phyloP scores from a whole-genome alignment of 2,797 vertebrate species.

The Peromyscus nudipes region DNA sequence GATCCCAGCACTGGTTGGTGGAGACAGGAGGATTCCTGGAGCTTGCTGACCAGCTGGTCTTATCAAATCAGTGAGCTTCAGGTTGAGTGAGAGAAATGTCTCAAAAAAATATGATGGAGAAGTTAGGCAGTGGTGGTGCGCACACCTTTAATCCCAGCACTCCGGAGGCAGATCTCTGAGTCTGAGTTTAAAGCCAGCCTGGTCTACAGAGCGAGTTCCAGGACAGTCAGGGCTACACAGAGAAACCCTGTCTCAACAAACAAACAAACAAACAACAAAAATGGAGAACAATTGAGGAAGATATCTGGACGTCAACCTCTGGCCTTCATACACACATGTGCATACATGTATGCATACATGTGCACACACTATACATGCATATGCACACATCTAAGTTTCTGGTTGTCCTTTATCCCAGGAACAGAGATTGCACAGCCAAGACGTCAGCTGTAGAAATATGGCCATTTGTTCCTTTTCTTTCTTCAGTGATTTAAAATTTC shows the following conservation, averaged over 20 bases:
- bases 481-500: constrained; percentile 45
- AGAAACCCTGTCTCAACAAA: not conserved
- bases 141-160: not conserved
- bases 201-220: not conserved
- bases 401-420: constrained; percentile 63
- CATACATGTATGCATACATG: not conserved
- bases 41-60: not conserved
- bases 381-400: constrained; percentile 15
- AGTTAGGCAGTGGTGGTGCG: not conserved
- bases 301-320: not conserved
- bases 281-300: not conserved
- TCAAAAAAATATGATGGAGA: not conserved
- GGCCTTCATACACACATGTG: not conserved
- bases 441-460: constrained; percentile 36
- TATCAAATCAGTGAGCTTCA: not conserved
- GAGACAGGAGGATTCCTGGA: not conserved
- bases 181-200: not conserved
- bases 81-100: not conserved
- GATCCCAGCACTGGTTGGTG: too few relatives aligned
- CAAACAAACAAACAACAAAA: not conserved
- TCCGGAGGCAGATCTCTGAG: not conserved
- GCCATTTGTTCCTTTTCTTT: constrained; percentile 39
- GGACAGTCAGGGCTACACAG: not conserved
- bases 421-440: constrained; percentile 30
- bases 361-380: not conserved